Base-by-base conservation (phyloP, 2,888 invertebrate species). In the Pediacus dermestoides region DNA sequence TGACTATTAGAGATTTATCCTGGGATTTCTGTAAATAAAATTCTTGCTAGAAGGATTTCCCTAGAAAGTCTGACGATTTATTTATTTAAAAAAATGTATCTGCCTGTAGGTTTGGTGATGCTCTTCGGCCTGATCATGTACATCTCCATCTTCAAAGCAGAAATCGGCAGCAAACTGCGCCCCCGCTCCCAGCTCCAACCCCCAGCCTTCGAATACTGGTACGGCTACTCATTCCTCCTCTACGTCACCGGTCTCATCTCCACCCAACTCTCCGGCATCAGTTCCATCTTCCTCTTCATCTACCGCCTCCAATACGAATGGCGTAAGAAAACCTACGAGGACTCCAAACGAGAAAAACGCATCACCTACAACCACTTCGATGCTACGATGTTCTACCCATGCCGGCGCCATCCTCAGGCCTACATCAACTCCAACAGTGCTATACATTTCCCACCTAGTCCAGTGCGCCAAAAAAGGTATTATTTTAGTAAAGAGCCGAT, bases 111-210 rank as follows among this genome's bases (percentile, higher is more conserved):
- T 66, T 75, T 92, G 48, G 76, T 90, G 51, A 89, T 92, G 87
- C 78, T 92, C 57, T 85, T 88, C 53, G 92, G 90, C 31, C 80
- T 92, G 67, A 88, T 92, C 61, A 88, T 91, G 77, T 92, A 91
- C 77, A 90, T 92, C 74, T 90, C 91, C 38, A 84, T 89, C 60
- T 85, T 92, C 67, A 92, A 92, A 70, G 85, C 90, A 6, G 91
- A 92, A 77, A 80, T 92, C 28, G 90, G 90, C 27, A 84, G 85
- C 60, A 92, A 92, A 70, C 74, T 92, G 41, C 78, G 88, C 44
- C 83, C 90, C 42, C 80, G 83, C 62, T 86, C 88, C 11, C 77
- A 83, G 34, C 78, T 86, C 42, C 81, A 86, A 61, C 82, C 83
- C 23, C 84, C 90, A 1, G 74, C 82, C 35, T 88, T 91, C 74